phyloP scores from a whole-genome alignment of 1,140 invertebrate genomes.

The Lethrus apterus region DNA sequence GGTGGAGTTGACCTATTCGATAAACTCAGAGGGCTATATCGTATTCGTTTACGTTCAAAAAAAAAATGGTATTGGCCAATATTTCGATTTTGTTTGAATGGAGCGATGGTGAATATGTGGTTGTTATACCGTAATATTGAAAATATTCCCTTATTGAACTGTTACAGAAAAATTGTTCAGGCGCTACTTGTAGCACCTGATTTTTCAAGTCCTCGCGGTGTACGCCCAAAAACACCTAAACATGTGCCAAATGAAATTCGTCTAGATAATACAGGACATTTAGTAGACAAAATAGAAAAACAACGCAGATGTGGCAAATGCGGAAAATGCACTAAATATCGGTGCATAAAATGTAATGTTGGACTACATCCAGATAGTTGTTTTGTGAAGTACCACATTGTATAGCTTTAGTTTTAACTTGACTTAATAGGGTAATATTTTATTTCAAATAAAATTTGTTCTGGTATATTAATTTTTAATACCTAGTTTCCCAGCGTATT shows the following conservation, averaged over 20 bases:
- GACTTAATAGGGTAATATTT: too few relatives aligned
- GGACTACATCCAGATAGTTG: slow-evolving; percentile 17
- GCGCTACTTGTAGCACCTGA: slow-evolving; percentile 9
- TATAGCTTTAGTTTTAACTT: slow-evolving; percentile 18
- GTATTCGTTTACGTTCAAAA: slow-evolving; percentile 5
- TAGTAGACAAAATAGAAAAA: slow-evolving; percentile 6
- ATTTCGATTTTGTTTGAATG: slow-evolving; percentile 10
- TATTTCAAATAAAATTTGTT: too few relatives aligned
- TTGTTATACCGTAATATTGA: slow-evolving; percentile 12
- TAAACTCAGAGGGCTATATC: slow-evolving; percentile 8
- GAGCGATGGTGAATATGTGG: slow-evolving; percentile 10
- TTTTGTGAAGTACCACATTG: too few relatives aligned
- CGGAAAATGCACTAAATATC: slow-evolving; percentile 16
- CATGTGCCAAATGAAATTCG: slow-evolving; percentile 13
- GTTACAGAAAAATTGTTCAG: not conserved
- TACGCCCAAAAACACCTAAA: slow-evolving; percentile 9
- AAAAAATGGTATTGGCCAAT: slow-evolving; percentile 13
- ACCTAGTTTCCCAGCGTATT: too few relatives aligned
- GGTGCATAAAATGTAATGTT: slow-evolving; percentile 18
- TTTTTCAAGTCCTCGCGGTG: slow-evolving; percentile 1
- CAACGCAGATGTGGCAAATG: slow-evolving; percentile 15
- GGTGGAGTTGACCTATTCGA: slow-evolving; percentile 10
- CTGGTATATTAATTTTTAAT: too few relatives aligned
- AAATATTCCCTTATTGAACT: slow-evolving; percentile 4
- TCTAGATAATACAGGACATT: slow-evolving; percentile 13